phyloP scores from a whole-genome alignment of 2,888 invertebrate species.

The Homarus gammarus region DNA sequence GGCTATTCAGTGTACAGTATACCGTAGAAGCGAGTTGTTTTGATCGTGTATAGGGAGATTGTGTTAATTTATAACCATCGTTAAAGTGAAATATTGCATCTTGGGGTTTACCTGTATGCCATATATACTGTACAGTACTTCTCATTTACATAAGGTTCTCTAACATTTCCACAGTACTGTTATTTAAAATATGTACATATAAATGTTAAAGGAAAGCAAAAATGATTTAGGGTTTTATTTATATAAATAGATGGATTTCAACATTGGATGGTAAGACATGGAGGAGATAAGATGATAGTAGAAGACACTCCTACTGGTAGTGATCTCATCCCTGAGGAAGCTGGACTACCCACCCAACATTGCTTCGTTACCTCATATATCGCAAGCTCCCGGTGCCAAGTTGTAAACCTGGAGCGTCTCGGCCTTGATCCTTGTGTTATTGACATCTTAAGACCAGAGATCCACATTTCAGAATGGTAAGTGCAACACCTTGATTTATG shows the following conservation, averaged over 20 bases:
- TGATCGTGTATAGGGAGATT: too few relatives aligned
- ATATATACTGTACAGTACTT: too few relatives aligned
- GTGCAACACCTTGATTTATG: background rate
- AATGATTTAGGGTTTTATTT: background rate
- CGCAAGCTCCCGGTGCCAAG: constrained; percentile 33
- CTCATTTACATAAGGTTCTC: too few relatives aligned
- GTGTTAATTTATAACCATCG: too few relatives aligned
- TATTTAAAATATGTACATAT: too few relatives aligned
- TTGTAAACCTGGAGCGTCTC: constrained; percentile 2
- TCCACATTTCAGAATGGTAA: constrained; percentile 68
- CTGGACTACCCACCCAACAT: constrained; percentile 61
- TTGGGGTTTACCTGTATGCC: too few relatives aligned
- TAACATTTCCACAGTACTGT: too few relatives aligned
- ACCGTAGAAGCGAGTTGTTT: too few relatives aligned
- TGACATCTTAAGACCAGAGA: constrained; percentile 44
- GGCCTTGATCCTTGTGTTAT: constrained; percentile 39
- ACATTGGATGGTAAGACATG: constrained; percentile 47
- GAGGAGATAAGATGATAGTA: constrained; percentile 43
- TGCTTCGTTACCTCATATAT: constrained; percentile 67
- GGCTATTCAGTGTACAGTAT: too few relatives aligned
- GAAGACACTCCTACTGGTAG: constrained; percentile 55
- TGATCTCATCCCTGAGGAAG: constrained; percentile 56
- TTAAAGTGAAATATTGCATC: too few relatives aligned
- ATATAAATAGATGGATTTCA: constrained; percentile 49
- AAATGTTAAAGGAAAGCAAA: background rate